Conservation (phyloP, 2,113 vertebrate genomes). For the Carettochelys insculpta region DNA sequence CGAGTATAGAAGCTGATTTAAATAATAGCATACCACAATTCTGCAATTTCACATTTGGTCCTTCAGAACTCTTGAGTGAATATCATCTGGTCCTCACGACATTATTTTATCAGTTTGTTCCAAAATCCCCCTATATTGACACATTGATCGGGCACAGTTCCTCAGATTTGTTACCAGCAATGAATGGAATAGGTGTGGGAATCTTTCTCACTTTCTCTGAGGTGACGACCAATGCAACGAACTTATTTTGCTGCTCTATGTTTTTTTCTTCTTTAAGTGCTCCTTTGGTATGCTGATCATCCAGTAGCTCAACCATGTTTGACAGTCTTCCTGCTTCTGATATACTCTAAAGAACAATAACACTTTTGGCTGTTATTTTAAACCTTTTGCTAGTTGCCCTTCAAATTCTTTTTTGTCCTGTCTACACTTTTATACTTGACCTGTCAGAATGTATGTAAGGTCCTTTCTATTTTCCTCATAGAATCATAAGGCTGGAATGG, state of each 20-base stretch:
- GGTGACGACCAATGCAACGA: not conserved
- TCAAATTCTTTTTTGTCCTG: not conserved
- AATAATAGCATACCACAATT: not conserved
- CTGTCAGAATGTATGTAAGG: not conserved
- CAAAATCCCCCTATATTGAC: not conserved
- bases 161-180: not conserved
- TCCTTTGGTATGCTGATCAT: not conserved
- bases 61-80: not conserved
- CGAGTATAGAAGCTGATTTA: not conserved
- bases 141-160: not conserved
- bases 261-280: not conserved
- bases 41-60: not conserved
- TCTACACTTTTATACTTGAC: not conserved
- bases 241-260: not conserved
- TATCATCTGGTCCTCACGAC: not conserved
- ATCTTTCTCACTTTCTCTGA: not conserved
- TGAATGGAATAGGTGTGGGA: not conserved
- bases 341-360: no score
- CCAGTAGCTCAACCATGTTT: not conserved
- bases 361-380: no score
- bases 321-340: not conserved
- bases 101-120: not conserved
- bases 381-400: not conserved
- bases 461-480: not conserved
- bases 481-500: no score